Evolutionary conservation across 2,888 invertebrate genomes (phyloP), one percentile per base, ranked within the genome.

Genomic region (Creontiades dilutus): DNA sequence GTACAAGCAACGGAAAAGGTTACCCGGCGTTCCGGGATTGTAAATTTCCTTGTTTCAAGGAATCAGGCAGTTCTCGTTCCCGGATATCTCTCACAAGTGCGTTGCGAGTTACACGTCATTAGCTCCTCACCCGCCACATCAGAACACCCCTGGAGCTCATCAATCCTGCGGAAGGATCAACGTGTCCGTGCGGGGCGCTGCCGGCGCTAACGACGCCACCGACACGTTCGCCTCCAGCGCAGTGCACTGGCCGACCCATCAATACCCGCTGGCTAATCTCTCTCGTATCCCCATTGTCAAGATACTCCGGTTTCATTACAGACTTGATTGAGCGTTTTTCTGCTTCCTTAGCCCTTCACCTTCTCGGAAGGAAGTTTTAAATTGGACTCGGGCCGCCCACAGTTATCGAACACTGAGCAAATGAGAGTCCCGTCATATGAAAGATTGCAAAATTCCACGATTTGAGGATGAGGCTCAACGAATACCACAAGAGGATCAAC

Each of bases 311-410:
- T 85, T 85, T 85, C 85, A 85, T 85, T 85, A 85, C 61, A 12
- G 27, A 61, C 57, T 85, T 85, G 85, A 85, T 85, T 85, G 85
- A 85, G 85, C 85, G 55, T 61, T 85, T 85, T 82, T 19, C 47
- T 52, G 52, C 82, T 23, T 82, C 82, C 82, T 82, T 48, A 52
- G 48, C 52, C 52, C 82, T 82, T 52, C 52, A 52, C 52, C 82
- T 27, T 82, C 23, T 23, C 68, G 19, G n/a, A n/a, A 19, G 23
- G 23, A 68, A 68, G 23, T 68, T 68, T 68, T 19, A n/a, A 68
- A 68, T 68, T 68, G 68, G 12, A 68, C n/a, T 11, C 23, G 23
- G 68, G 19, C 5, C n/a, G 5, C 16, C 2, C 57, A 14, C n/a
- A n/a, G n/a, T n/a, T n/a, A n/a, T n/a, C n/a, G n/a, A n/a, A n/a